Percentiles rank a stretch among this genome's conserved stretches.
phyloP scores from a whole-genome alignment of 2,888 invertebrate genomes.

The Pammene fasciana region DNA sequence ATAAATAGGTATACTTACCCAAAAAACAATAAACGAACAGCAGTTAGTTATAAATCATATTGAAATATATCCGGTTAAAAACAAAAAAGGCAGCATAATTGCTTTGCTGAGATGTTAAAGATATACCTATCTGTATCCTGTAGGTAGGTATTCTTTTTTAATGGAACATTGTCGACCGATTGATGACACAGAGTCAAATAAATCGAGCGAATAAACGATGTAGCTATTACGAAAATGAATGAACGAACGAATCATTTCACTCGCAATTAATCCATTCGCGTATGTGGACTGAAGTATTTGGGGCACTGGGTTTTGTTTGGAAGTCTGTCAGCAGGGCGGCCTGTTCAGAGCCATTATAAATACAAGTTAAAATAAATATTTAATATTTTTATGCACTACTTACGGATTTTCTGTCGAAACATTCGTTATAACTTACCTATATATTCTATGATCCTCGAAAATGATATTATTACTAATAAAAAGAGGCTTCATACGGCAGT shows the following conservation, averaged over 20 bases:
- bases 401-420: no score
- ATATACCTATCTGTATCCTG: no score
- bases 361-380: no score
- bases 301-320: not conserved
- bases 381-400: no score
- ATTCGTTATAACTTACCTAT: no score
- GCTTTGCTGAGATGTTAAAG: not conserved
- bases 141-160: not conserved
- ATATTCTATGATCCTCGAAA: no score
- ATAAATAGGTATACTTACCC: no score
- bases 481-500: no score
- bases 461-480: no score
- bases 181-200: conserved; percentile 53
- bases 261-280: conserved; percentile 9
- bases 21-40: no score
- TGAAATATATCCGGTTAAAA: not conserved
- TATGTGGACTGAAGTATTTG: not conserved
- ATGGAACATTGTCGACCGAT: conserved; percentile 46
- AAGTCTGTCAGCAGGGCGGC: no score
- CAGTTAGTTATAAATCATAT: not conserved
- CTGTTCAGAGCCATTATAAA: no score
- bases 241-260: conserved; percentile 26
- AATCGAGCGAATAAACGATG: conserved; percentile 45
- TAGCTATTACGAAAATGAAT: conserved; percentile 16
- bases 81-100: not conserved